Evolutionary conservation across 2,113 vertebrate species (phyloP).

Genomic region (Brienomyrus brachyistius): DNA sequence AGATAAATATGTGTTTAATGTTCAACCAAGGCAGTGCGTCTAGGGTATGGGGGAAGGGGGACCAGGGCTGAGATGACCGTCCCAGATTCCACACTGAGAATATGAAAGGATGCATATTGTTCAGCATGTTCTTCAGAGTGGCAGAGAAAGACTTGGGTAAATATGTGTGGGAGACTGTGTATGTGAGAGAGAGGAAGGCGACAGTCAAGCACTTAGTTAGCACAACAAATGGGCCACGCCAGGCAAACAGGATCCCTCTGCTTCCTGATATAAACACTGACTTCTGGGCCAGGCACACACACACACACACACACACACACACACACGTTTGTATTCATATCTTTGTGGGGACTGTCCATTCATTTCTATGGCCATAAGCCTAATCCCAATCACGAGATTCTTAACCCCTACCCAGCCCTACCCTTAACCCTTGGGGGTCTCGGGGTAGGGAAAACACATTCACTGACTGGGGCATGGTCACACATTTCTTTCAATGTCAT

Average conservation of each 20-base stretch:
- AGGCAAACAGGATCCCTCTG: conserved; percentile 66
- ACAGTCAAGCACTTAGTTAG: conserved; percentile 18
- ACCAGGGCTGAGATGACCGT: background rate
- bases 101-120: background rate
- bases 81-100: background rate
- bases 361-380: too few species aligned
- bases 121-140: background rate
- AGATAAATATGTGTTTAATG: background rate
- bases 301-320: background rate
- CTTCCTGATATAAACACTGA: conserved; percentile 54
- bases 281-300: conserved; percentile 11
- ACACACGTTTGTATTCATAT: too few species aligned
- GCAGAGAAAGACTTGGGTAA: background rate
- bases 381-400: too few species aligned
- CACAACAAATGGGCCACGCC: conserved; percentile 53
- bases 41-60: background rate
- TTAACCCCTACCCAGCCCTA: too few species aligned
- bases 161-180: conserved; percentile 8
- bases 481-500: too few species aligned
- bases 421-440: too few species aligned
- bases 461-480: too few species aligned
- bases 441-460: too few species aligned
- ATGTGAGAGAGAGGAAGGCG: background rate
- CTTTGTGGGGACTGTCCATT: too few species aligned
- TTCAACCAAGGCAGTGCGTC: background rate